Evolutionary conservation across 2,888 invertebrate genomes (phyloP).

Genomic region (Amphipoea lucens): DNA sequence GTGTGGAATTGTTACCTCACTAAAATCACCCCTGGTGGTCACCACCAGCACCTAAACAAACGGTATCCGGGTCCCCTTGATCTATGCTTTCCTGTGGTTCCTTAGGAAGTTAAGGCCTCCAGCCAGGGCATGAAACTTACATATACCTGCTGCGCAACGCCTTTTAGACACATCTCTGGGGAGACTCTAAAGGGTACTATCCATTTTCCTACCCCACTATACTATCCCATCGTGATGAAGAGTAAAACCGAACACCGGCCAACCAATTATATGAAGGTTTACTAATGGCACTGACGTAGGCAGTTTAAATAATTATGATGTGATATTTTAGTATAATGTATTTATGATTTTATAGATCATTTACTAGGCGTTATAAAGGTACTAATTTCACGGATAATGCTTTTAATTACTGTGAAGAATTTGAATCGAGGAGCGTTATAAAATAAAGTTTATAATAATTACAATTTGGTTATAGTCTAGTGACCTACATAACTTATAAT

Average conservation of each 20-base stretch:
- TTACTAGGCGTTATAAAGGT: background rate
- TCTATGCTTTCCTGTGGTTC: background rate
- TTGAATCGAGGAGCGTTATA: background rate
- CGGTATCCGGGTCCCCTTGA: background rate
- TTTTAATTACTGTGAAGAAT: background rate
- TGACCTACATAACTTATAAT: conserved; percentile 4
- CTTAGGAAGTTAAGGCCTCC: background rate
- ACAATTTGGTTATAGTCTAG: background rate
- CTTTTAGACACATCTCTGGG: background rate
- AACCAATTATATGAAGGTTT: too few relatives aligned
- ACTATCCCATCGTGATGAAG: too few relatives aligned
- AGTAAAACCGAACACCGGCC: too few relatives aligned
- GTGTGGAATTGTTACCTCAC: background rate
- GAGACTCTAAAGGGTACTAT: background rate
- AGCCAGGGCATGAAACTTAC: background rate
- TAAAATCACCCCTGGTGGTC: background rate
- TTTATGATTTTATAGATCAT: conserved; percentile 5
- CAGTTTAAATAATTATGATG: conserved; percentile 7
- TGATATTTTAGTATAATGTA: background rate
- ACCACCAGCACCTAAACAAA: background rate
- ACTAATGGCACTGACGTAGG: background rate
- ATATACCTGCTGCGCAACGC: background rate
- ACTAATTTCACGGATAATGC: conserved; percentile 22
- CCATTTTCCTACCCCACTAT: too few relatives aligned
- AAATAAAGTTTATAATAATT: background rate